These are phyloP conservation scores for Nasonia longicornis DNA, from an alignment of 1,140 invertebrate species.

Conservation along the genomic window DNA sequence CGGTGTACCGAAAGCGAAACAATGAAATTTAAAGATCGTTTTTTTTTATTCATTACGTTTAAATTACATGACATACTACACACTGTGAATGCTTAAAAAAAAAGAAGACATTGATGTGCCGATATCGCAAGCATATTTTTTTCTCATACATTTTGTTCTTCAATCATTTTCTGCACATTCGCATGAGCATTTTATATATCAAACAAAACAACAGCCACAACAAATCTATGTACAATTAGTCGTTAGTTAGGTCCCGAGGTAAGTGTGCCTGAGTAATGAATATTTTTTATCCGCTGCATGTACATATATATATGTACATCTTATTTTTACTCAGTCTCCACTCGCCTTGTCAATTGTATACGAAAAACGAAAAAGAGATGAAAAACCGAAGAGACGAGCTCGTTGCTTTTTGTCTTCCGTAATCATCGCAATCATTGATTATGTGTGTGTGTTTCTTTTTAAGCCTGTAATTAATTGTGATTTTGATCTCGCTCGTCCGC, in stretches of 20 bases:
- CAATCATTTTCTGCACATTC: constrained; percentile 20
- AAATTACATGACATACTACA: background rate
- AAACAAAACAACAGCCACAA: background rate
- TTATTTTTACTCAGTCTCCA: constrained; percentile 9
- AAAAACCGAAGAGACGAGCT: background rate
- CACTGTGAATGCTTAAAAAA: background rate
- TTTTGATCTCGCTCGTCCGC: constrained; percentile 30
- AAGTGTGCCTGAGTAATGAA: constrained; percentile 39
- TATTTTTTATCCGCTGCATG: constrained; percentile 13
- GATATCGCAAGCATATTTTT: background rate
- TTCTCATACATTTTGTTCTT: constrained; percentile 5
- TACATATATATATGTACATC: background rate
- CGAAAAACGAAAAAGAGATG: constrained; percentile 23
- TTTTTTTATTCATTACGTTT: background rate
- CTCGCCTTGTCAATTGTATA: constrained; percentile 33
- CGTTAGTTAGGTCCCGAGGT: constrained; percentile 36
- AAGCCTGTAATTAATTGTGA: constrained; percentile 19
- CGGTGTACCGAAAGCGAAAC: constrained; percentile 16
- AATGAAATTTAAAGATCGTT: background rate
- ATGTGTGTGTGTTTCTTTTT: constrained; percentile 10
- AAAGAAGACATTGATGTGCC: background rate
- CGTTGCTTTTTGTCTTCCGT: constrained; percentile 37
- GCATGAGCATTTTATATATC: constrained; percentile 25
- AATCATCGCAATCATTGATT: constrained; percentile 2
- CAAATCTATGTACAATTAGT: constrained; percentile 16